Conservation (phyloP, 2,888 invertebrate genomes). For the Dermolepida albohirtum region DNA sequence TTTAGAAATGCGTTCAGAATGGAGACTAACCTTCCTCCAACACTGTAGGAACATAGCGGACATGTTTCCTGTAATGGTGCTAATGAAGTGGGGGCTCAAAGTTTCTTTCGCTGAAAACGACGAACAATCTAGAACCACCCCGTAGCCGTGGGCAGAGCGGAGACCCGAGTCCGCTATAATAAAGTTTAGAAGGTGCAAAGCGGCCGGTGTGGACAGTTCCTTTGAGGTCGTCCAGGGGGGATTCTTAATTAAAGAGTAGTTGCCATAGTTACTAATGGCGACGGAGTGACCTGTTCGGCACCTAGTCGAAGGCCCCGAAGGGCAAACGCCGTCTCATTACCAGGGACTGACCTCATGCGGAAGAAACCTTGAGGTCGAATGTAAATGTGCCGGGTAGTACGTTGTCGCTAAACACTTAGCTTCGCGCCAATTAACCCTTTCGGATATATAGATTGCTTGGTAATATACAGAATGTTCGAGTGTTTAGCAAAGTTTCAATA, state of each 20-base stretch:
- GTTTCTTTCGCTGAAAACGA: constrained; percentile 14
- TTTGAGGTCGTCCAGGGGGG: constrained; percentile 53
- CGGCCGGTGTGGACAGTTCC: constrained; percentile 51
- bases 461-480: too few relatives aligned
- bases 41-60: background rate
- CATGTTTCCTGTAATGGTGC: constrained; percentile 31
- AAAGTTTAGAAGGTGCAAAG: constrained; percentile 49
- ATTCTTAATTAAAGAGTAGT: constrained; percentile 58
- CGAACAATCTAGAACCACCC: too few relatives aligned
- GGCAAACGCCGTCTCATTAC: constrained; percentile 55
- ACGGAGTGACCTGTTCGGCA: constrained; percentile 51
- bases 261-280: constrained; percentile 57
- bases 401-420: constrained; percentile 24
- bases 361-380: constrained; percentile 45
- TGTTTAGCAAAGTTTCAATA: too few relatives aligned
- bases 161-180: constrained; percentile 17
- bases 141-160: background rate
- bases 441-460: too few relatives aligned
- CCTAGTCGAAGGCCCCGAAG: constrained; percentile 48
- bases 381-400: constrained; percentile 44
- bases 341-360: constrained; percentile 49
- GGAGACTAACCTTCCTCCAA: too few relatives aligned
- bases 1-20: too few relatives aligned
- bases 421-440: constrained; percentile 30
- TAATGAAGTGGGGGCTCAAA: constrained; percentile 24